Evolutionary conservation across 2,888 invertebrate genomes (phyloP).

Genomic region (Lithosia quadra): DNA sequence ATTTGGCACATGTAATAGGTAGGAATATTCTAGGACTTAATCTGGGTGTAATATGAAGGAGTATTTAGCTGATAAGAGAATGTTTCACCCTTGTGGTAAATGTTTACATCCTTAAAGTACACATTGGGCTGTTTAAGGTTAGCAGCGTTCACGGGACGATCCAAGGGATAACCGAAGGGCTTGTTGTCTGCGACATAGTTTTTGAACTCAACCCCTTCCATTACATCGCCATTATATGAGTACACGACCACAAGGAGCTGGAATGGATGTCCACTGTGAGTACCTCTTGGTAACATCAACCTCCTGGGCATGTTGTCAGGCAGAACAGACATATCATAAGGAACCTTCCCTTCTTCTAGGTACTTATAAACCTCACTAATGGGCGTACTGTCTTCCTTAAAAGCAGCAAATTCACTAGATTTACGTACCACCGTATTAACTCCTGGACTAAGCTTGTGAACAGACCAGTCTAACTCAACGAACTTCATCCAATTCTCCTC

Average conservation of each 20-base stretch:
- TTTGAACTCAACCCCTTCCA: slow-evolving; percentile 63
- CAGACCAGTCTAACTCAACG: slow-evolving; percentile 88
- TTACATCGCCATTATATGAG: slow-evolving; percentile 80
- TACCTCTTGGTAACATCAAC: slow-evolving; percentile 91
- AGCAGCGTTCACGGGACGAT: slow-evolving; percentile 80
- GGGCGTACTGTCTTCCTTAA: slow-evolving; percentile 88
- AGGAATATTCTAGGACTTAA: no score
- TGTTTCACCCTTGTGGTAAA: slow-evolving; percentile 81
- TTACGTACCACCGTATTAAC: slow-evolving; percentile 89
- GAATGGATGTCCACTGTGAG: slow-evolving; percentile 88
- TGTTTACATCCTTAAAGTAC: slow-evolving; percentile 86
- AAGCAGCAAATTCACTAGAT: slow-evolving; percentile 89
- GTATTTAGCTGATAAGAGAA: slow-evolving; percentile 61
- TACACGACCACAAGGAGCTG: slow-evolving; percentile 89
- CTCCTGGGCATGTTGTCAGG: slow-evolving; percentile 89
- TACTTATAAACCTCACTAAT: slow-evolving; percentile 87
- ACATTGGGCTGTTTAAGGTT: slow-evolving; percentile 86
- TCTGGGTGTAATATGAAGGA: slow-evolving; percentile 56
- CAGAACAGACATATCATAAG: slow-evolving; percentile 82
- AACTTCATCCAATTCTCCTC: slow-evolving; percentile 88
- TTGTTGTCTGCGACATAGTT: slow-evolving; percentile 78
- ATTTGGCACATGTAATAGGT: no score
- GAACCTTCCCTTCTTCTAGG: slow-evolving; percentile 83
- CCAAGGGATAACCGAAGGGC: slow-evolving; percentile 87
- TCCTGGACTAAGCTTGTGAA: slow-evolving; percentile 87